A percentile compares a stretch with the other conserved stretches of the same genome.
Evolutionary conservation across 2,888 invertebrate species (phyloP).

Genomic region (Caenorhabditis macrosperma): DNA sequence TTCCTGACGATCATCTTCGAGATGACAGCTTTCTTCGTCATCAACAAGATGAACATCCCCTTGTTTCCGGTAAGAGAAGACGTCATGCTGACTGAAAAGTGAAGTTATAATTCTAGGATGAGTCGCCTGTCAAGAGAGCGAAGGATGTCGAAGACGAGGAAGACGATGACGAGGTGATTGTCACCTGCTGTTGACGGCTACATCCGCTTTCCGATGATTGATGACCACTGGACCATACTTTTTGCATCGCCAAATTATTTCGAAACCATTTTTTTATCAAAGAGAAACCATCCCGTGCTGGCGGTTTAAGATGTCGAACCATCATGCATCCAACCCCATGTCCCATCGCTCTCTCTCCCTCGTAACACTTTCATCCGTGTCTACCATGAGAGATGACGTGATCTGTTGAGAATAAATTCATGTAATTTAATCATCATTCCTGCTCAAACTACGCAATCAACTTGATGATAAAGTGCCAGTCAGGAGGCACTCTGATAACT

Average conservation of each 20-base stretch:
- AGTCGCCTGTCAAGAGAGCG: background rate
- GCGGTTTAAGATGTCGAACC: too few species aligned
- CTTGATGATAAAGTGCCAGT: background rate
- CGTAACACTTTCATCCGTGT: too few species aligned
- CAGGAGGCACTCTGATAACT: background rate
- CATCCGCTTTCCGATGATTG: too few species aligned
- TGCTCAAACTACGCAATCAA: background rate
- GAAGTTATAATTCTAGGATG: constrained; percentile 11
- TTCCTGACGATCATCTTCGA: constrained; percentile 29
- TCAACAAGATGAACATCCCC: constrained; percentile 50
- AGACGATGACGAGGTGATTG: constrained; percentile 27
- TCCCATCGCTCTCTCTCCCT: too few species aligned
- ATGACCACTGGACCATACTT: background rate
- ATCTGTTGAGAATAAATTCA: background rate
- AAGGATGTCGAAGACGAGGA: constrained; percentile 15
- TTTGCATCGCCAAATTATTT: background rate
- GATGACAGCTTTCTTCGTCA: constrained; percentile 47
- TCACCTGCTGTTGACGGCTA: constrained; percentile 20
- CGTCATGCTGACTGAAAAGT: too few species aligned
- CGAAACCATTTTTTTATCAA: too few species aligned
- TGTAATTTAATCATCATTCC: background rate
- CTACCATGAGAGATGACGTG: constrained; percentile 8
- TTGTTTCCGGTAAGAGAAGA: constrained; percentile 6
- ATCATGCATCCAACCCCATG: too few species aligned
- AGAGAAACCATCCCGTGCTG: too few species aligned